Evolutionary conservation across 2,888 invertebrate species (phyloP), one percentile per base, ranked within the genome.

Genomic region (Zaprionus lineosus): DNA sequence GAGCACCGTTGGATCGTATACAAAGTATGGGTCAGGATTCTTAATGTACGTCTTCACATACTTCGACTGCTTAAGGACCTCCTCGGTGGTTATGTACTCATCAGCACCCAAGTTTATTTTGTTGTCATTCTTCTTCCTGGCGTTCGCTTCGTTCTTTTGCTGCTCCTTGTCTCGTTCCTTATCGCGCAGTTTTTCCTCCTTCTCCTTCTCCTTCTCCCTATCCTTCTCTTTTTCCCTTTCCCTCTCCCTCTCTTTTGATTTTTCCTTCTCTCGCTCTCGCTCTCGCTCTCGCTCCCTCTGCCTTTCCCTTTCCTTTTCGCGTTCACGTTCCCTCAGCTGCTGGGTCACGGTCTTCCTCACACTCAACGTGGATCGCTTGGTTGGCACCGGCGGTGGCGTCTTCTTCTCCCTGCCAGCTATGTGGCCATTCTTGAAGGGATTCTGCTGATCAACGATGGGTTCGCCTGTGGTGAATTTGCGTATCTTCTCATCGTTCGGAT

Each of bases 41-140:
- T 90, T 90, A 21, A 90, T 88, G 41, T 90, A 90, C 0, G 90
- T 90, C 58, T 89, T 89, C 1, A 90, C 90, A 81, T 88, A 90
- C 68, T 90, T 90, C 9, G 90, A 90, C 57, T 90, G 89, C 11
- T 89, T 89, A 2, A 90, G 75, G 5, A 90, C 89, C 18, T 90
- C 89, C 57, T 90, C 90, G 2, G 88, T 90, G 19, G 90, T 88
- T n/a, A 90, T 74, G 33, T 74, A 89, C 6, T 90, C 89, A 40
- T 88, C 87, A 2, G 79, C 63, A 2, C 55, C 16, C 1, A 21
- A 14, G 16, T 28, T 52, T 11, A 8, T n/a, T 28, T 51, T 66
- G 6, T 2, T 47, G 7, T 36, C 29, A 37, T 51, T 68, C 37
- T 59, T 73, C 28, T 52, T 70, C 1, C 40, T 79, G 1, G 19